Conservation (phyloP, 2,113 vertebrate genomes). For the Indri indri region DNA sequence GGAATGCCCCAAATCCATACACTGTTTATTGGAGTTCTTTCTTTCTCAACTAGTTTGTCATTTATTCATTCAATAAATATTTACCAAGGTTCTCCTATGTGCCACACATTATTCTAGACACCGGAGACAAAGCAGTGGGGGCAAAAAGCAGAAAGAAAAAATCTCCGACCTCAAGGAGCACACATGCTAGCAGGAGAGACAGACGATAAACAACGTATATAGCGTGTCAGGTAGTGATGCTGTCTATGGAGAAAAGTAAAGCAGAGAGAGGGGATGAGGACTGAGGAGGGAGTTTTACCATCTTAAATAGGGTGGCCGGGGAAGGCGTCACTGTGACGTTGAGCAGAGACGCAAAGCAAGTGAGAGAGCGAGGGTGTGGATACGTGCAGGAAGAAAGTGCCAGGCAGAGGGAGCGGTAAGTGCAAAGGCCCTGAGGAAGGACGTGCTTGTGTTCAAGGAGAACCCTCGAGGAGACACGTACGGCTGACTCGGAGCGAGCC, state of each 20-base stretch:
- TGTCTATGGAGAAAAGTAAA: not conserved
- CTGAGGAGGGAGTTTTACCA: accelerated
- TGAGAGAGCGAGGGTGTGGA: not conserved
- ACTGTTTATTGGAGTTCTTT: conserved; percentile 4
- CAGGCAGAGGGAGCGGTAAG: not conserved
- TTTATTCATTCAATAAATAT: not conserved
- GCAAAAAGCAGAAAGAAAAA: not conserved
- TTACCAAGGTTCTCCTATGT: not conserved
- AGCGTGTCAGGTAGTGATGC: not conserved
- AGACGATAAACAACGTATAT: not conserved
- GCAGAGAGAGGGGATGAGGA: not conserved
- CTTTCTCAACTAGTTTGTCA: conserved; percentile 2
- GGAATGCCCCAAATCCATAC: not conserved
- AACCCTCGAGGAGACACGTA: not conserved
- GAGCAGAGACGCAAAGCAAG: not conserved
- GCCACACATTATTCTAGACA: not conserved
- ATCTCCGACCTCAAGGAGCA: not conserved
- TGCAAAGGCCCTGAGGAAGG: not conserved
- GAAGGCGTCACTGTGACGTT: not conserved
- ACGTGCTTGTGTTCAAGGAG: not conserved
- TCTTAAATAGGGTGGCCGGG: no score
- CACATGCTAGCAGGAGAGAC: not conserved
- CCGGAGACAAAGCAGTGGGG: not conserved
- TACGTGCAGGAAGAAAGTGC: not conserved
- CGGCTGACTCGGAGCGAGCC: not conserved